Evolutionary conservation across 2,797 vertebrate genomes (phyloP), one percentile per base, ranked within the genome.

Genomic region (Tenualosa thibaudeaui): DNA sequence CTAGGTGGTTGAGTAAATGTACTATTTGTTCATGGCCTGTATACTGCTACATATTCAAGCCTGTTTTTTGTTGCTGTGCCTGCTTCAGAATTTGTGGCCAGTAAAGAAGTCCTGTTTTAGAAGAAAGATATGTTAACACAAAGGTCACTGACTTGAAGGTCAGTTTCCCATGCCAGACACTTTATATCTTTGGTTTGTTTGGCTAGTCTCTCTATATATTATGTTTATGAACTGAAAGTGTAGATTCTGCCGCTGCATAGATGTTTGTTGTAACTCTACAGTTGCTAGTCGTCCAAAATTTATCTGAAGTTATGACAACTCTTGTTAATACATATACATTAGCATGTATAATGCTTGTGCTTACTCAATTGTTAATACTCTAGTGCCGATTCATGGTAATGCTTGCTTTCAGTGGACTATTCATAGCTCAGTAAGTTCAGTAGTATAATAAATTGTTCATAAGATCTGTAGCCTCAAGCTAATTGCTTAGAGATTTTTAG

Each of bases 121-220:
- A 19, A 13, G 8, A 40, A 19, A 56, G 37, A 43, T 4, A 78
- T 78, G 37, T 78, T 17, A 46, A 75, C 40, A 46, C 15, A 43
- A 71, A 71, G 31, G 68, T 15, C n/a, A 65, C n/a, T 65, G 58
- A 60, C 26, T 68, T 68, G 24, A 31, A 68, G 62, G 62, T 68
- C 24, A 26, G 50, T 51, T 12, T 46, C 17, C 71, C 40, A 78
- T 46, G 17, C 37, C 17, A 78, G 46, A 43, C 71, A 78, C 22
- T 37, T 4, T 22, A 7, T 46, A 46, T 43, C 5, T 78, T 78
- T 40, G 37, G 37, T 46, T 46, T 78, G 43, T 19, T 49, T 49
- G 46, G 46, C 46, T 49, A 4, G 46, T 49, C 46, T 5, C 5
- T 19, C 46, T 22, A 22, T 22, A 0, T 43, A 40, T 43, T n/a